phyloP scores from a whole-genome alignment of 2,888 invertebrate species.

The Synergus itoensis region DNA sequence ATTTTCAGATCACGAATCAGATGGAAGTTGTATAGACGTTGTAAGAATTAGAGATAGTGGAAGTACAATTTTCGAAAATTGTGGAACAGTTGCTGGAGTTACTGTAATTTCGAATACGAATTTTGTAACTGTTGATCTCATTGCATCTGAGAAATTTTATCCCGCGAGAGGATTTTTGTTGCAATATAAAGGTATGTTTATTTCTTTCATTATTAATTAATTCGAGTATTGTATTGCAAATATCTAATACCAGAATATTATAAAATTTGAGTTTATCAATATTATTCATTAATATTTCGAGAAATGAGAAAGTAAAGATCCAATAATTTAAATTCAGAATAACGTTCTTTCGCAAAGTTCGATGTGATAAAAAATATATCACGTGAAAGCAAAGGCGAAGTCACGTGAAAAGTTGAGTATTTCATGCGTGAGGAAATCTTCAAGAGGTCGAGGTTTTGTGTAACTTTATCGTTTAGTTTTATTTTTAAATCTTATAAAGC shows the following conservation, averaged over 20 bases:
- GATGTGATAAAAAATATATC: conserved; percentile 33
- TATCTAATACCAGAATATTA: no score
- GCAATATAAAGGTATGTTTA: conserved; percentile 72
- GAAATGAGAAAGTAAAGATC: neutral
- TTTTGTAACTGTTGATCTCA: conserved; percentile 71
- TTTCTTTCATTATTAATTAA: conserved; percentile 2
- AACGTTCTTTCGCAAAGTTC: neutral
- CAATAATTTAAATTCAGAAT: neutral
- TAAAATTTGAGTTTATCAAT: neutral
- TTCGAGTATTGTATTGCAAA: neutral
- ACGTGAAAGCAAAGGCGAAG: neutral
- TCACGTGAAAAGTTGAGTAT: conserved; percentile 36
- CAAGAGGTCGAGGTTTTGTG: neutral
- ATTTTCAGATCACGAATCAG: conserved; percentile 65
- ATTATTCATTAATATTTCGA: neutral
- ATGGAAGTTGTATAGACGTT: conserved; percentile 74
- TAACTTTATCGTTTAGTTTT: neutral
- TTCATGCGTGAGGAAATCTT: conserved; percentile 9
- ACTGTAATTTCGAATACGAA: conserved; percentile 71
- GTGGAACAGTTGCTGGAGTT: conserved; percentile 71
- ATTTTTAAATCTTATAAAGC: neutral
- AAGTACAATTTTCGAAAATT: conserved; percentile 71
- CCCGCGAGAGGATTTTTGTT: conserved; percentile 73
- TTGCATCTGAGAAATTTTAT: conserved; percentile 67
- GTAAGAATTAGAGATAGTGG: conserved; percentile 72